Evolutionary conservation across 2,888 invertebrate genomes (phyloP).

Genomic region (Lasioglossum calceatum): DNA sequence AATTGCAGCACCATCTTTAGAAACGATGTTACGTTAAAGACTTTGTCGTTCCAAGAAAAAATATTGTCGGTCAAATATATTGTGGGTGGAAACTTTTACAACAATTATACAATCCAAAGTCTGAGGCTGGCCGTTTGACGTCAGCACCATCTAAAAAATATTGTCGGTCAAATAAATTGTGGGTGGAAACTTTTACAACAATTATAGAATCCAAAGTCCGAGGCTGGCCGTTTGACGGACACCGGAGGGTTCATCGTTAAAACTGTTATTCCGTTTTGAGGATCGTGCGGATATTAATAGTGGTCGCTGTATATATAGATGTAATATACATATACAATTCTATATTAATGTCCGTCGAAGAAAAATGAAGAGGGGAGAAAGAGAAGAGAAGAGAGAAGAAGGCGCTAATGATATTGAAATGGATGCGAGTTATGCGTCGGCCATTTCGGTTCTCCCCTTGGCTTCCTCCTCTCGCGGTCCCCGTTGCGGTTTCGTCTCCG

Average conservation of each 20-base stretch:
- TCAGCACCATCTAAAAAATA: no score
- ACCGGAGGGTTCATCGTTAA: background rate
- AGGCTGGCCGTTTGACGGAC: background rate
- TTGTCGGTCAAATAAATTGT: no score
- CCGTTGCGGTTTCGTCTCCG: conserved; percentile 44
- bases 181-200: background rate
- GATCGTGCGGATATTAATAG: conserved; percentile 1
- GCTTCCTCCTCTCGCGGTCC: conserved; percentile 33
- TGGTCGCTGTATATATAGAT: conserved; percentile 1
- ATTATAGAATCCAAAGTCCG: background rate
- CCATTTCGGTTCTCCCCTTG: conserved; percentile 74
- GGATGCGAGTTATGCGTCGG: conserved; percentile 80
- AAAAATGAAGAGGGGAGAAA: background rate
- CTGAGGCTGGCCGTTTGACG: background rate
- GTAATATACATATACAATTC: conserved; percentile 1
- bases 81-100: no score
- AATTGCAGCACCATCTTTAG: no score
- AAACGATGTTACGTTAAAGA: no score
- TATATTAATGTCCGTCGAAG: background rate
- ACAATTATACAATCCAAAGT: background rate
- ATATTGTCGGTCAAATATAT: no score
- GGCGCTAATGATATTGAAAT: conserved; percentile 82
- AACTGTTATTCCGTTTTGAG: background rate
- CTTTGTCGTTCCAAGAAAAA: no score
- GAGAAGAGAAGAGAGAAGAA: conserved; percentile 39